phyloP scores from a whole-genome alignment of 2,888 invertebrate genomes.

The Melanostoma scalare region DNA sequence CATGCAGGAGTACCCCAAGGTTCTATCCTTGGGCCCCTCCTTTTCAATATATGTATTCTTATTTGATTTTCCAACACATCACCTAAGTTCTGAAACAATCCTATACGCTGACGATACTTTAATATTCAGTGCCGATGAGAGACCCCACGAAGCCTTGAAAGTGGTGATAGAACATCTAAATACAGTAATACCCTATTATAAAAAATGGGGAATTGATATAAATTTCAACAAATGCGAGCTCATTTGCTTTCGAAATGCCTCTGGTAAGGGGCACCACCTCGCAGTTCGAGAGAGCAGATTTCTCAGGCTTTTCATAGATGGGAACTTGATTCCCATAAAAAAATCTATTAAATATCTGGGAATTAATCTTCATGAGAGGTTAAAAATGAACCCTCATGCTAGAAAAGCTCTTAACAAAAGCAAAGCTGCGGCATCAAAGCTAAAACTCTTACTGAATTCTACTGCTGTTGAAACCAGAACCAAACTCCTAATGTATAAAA shows the following conservation, averaged over 20 bases:
- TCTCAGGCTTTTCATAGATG: background rate
- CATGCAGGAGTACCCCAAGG: slow-evolving; percentile 14
- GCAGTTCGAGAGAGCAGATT: slow-evolving; percentile 3
- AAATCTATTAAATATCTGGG: too few species aligned
- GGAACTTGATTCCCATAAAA: background rate
- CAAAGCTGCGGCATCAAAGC: slow-evolving; percentile 11
- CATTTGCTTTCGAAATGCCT: background rate
- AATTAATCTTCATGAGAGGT: background rate
- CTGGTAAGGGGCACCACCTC: background rate
- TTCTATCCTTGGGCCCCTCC: background rate
- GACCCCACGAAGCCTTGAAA: slow-evolving; percentile 11
- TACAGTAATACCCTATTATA: background rate
- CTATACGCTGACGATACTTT: slow-evolving; percentile 14
- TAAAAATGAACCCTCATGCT: slow-evolving; percentile 1
- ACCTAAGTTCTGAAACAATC: background rate
- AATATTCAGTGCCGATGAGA: background rate
- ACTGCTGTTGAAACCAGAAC: background rate
- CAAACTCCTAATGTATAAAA: slow-evolving; percentile 16
- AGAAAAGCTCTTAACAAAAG: background rate
- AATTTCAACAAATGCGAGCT: slow-evolving; percentile 2
- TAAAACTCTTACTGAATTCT: slow-evolving; percentile 2
- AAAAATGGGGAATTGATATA: slow-evolving; percentile 1
- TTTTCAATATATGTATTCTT: background rate
- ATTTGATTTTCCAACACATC: background rate
- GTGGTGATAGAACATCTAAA: background rate